These are phyloP conservation scores for Boloria euphrosyne DNA, from an alignment of 2,888 invertebrate species.

Conservation along the genomic window DNA sequence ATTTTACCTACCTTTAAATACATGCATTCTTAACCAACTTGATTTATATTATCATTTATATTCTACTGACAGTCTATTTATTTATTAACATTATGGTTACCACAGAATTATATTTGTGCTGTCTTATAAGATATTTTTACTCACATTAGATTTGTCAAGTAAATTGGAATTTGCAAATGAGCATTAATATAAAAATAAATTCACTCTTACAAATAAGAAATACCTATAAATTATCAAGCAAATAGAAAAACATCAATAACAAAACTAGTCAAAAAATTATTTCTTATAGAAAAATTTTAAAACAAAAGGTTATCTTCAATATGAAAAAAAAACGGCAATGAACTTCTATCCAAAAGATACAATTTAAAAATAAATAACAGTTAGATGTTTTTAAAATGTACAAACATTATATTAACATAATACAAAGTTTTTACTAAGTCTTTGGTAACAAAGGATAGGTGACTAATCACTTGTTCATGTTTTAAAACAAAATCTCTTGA, in stretches of 20 bases:
- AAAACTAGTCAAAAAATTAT: conserved; percentile 34
- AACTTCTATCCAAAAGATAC: conserved; percentile 20
- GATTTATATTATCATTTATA: conserved; percentile 8
- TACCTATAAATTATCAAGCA: conserved; percentile 23
- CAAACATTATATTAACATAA: conserved; percentile 38
- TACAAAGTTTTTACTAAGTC: conserved; percentile 40
- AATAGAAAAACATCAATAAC: conserved; percentile 29
- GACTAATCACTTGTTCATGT: conserved; percentile 40
- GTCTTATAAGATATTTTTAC: neutral
- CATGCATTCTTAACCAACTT: neutral
- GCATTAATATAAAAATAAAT: neutral
- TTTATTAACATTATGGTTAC: conserved; percentile 6
- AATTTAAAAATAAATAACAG: conserved; percentile 37
- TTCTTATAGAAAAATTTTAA: conserved; percentile 13
- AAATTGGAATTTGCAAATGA: too few relatives aligned
- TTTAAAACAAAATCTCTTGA: conserved; percentile 29
- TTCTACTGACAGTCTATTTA: conserved; percentile 15
- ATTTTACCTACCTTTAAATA: conserved; percentile 5
- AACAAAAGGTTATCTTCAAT: conserved; percentile 9
- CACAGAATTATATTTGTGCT: conserved; percentile 26
- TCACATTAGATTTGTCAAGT: too few relatives aligned
- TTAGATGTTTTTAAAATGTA: conserved; percentile 25
- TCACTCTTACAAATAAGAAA: conserved; percentile 9
- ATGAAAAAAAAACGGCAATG: conserved; percentile 13
- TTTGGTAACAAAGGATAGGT: conserved; percentile 47